A percentile compares a stretch with the other conserved stretches of the same genome.
phyloP scores from a whole-genome alignment of 37 sponge, comb jelly and placozoan species.

The Dysidea cf. avara region DNA sequence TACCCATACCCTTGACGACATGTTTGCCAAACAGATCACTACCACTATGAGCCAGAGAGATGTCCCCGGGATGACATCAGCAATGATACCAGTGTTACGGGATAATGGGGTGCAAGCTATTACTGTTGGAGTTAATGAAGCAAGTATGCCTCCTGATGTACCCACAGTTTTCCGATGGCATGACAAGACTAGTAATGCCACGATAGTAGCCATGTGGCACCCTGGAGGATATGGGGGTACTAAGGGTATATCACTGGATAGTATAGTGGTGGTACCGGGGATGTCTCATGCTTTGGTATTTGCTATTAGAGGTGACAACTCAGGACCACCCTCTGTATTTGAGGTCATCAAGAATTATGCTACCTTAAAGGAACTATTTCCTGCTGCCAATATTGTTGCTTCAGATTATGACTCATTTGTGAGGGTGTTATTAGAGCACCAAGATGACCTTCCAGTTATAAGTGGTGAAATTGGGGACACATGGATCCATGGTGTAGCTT shows the following conservation, averaged over 20 bases:
- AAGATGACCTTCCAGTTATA: conserved; percentile 28
- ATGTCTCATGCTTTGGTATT: conserved; percentile 62
- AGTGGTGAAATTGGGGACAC: conserved; percentile 76
- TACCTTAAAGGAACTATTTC: conserved; percentile 45
- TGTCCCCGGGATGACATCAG: conserved; percentile 67
- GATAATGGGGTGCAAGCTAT: conserved; percentile 60
- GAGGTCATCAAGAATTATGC: conserved; percentile 62
- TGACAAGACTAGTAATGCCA: conserved; percentile 13
- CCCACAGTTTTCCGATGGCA: conserved; percentile 61
- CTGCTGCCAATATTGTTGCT: conserved; percentile 56
- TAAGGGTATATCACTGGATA: conserved; percentile 8
- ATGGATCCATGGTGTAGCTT: conserved; percentile 70
- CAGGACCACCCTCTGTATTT: conserved; percentile 55
- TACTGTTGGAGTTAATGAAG: conserved; percentile 74
- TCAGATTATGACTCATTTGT: conserved; percentile 67
- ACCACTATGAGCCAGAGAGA: conserved; percentile 81
- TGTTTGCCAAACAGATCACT: conserved; percentile 8
- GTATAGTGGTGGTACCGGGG: conserved; percentile 56
- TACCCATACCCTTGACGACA: conserved; percentile 48
- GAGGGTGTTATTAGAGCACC: conserved; percentile 4
- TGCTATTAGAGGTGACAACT: conserved; percentile 72
- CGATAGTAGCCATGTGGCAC: conserved; percentile 74
- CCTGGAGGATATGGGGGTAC: conserved; percentile 68
- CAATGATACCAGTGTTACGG: conserved; percentile 56
- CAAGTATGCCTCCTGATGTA: conserved; percentile 74